Evolutionary conservation across 2,888 invertebrate species (phyloP).

Genomic region (Amphimallon solstitiale): DNA sequence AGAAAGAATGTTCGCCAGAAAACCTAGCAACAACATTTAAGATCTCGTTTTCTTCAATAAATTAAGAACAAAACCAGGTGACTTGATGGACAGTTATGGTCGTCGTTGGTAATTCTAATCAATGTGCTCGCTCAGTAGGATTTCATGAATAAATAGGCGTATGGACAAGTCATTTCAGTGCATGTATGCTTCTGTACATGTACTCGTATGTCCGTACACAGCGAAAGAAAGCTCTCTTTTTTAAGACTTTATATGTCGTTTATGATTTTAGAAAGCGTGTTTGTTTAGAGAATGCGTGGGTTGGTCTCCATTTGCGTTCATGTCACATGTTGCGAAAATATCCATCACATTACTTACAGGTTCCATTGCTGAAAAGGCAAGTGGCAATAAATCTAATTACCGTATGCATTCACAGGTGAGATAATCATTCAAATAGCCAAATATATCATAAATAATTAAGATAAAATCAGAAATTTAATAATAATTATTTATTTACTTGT

Average conservation of each 20-base stretch:
- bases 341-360: too few relatives aligned
- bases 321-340: slow-evolving; percentile 13
- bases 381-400: too few relatives aligned
- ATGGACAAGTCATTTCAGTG: slow-evolving; percentile 8
- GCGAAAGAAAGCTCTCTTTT: slow-evolving; percentile 27
- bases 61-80: slow-evolving; percentile 46
- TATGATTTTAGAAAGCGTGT: slow-evolving; percentile 22
- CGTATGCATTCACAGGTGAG: too few relatives aligned
- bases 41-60: slow-evolving; percentile 49
- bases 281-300: slow-evolving; percentile 39
- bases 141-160: slow-evolving; percentile 49
- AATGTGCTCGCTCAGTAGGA: slow-evolving; percentile 44
- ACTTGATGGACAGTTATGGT: slow-evolving; percentile 47
- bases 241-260: slow-evolving; percentile 8
- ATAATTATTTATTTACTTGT: too few relatives aligned
- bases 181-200: background rate
- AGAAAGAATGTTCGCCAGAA: slow-evolving; percentile 8
- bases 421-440: too few relatives aligned
- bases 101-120: slow-evolving; percentile 48
- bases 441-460: too few relatives aligned
- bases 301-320: slow-evolving; percentile 23
- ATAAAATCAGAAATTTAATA: too few relatives aligned
- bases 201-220: background rate
- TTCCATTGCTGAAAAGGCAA: too few relatives aligned
- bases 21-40: slow-evolving; percentile 31